These are phyloP conservation scores for Mormyrops attenuatus DNA, from an alignment of 2,797 vertebrate species.

Conservation along the genomic window DNA sequence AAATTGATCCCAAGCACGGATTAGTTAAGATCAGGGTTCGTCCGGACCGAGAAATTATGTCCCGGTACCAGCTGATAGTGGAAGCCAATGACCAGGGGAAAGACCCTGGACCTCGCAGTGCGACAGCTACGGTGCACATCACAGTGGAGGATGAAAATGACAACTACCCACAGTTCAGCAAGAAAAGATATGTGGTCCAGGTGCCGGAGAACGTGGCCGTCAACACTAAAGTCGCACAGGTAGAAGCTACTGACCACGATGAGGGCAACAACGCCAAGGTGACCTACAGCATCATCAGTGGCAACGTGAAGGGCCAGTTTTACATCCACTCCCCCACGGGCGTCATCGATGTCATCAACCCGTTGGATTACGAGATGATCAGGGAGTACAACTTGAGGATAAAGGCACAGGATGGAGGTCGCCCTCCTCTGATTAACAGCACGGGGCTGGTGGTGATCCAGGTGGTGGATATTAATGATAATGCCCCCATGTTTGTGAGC, in stretches of 20 bases:
- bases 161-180: conserved; percentile 92
- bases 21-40: conserved; percentile 77
- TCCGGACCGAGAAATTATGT: conserved; percentile 78
- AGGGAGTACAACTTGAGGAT: conserved; percentile 86
- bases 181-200: conserved; percentile 83
- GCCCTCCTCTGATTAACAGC: conserved; percentile 88
- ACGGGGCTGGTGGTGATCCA: conserved; percentile 88
- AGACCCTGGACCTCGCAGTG: conserved; percentile 79
- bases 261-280: conserved; percentile 86
- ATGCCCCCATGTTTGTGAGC: conserved; percentile 93
- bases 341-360: conserved; percentile 85
- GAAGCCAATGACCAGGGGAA: conserved; percentile 94
- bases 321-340: conserved; percentile 88
- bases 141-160: conserved; percentile 91
- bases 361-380: conserved; percentile 86
- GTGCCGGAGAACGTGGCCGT: conserved; percentile 80
- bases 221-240: conserved; percentile 82
- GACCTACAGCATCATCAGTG: conserved; percentile 92
- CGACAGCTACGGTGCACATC: conserved; percentile 84
- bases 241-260: conserved; percentile 84
- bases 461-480: conserved; percentile 92
- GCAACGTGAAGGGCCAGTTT: conserved; percentile 92
- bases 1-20: conserved; percentile 82
- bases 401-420: conserved; percentile 92
- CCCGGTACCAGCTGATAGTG: conserved; percentile 80